Evolutionary conservation across 1,140 invertebrate species (phyloP).

Genomic region (Macrotrachela quadricornifera): DNA sequence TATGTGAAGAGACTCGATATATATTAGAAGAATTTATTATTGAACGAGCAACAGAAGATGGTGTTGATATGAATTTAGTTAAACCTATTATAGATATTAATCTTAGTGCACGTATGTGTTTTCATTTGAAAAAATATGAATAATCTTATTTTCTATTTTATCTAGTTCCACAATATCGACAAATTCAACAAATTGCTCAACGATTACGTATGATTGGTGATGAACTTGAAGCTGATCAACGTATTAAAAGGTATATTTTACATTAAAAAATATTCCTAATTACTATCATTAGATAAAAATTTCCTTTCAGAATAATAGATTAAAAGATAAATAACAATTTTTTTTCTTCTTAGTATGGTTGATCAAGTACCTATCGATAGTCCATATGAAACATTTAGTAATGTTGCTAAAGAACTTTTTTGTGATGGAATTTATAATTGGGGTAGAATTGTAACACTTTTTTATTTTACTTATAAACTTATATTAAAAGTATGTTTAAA

Average conservation of each 20-base stretch:
- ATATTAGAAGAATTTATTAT: too few relatives aligned
- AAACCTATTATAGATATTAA: too few relatives aligned
- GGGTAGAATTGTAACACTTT: constrained; percentile 24
- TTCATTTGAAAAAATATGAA: background rate
- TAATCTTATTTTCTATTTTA: background rate
- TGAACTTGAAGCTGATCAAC: background rate
- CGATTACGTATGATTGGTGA: background rate
- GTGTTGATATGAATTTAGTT: too few relatives aligned
- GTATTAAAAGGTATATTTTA: background rate
- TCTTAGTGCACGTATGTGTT: too few relatives aligned
- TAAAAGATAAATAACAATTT: too few relatives aligned
- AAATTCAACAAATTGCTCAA: background rate
- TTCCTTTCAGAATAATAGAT: too few relatives aligned
- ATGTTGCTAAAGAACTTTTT: constrained; percentile 24
- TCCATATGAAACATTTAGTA: constrained; percentile 19
- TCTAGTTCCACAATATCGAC: too few relatives aligned
- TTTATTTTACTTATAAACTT: constrained; percentile 30
- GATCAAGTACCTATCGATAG: constrained; percentile 16
- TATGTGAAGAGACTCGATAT: too few relatives aligned
- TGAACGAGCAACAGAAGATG: too few relatives aligned
- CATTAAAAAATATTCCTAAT: too few relatives aligned
- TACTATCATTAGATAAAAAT: too few relatives aligned
- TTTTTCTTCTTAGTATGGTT: too few relatives aligned
- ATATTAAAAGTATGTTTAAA: constrained; percentile 17
- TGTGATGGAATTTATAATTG: constrained; percentile 24